Evolutionary conservation across 2,888 invertebrate species (phyloP), one percentile per base, ranked within the genome.

Genomic region (Drosophila quasianomalipes): DNA sequence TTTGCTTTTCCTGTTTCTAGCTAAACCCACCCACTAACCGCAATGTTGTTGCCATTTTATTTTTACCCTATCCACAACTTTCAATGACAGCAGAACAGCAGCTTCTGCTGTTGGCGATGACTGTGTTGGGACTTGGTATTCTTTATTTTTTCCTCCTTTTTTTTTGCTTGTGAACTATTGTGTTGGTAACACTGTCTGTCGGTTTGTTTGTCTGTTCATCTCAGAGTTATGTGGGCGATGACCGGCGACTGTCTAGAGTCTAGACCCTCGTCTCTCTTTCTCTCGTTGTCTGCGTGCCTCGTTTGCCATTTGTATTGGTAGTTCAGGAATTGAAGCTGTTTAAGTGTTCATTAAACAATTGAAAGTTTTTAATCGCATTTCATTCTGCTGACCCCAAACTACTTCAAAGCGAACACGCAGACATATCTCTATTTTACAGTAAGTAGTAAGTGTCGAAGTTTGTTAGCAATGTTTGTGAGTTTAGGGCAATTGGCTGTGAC

Each of bases 301-400:
- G 52, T 26, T 62, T 63, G 60, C 28, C 74, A 63, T 73, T 74
- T 84, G 74, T 84, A 71, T 73, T 72, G 79, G 61, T 74, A 66
- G 76, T 73, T 74, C 60, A 72, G 75, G 72, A 73, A 77, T 80
- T 80, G 69, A 64, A 79, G 74, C 74, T 73, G 62, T 81, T 84
- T 62, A 86, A 89, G 85, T 89, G 85, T 87, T 91, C 79, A 86
- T 89, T 86, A 81, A 91, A 79, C 85, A 89, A 76, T 86, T 84
- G 79, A 91, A 86, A 91, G 74, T 86, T 83, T 82, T 73, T 79
- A 79, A 83, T 89, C 75, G 85, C 62, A 62, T 62, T 74, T 70
- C 73, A 61, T 59, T 81, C 60, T 72, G 35, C 37, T 31, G 37
- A 30, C 9, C 37, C 28, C 30, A 71, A 44, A 62, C 61, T 37